Conservation (phyloP, 1,140 invertebrate genomes). For the Caerostris extrusa region DNA sequence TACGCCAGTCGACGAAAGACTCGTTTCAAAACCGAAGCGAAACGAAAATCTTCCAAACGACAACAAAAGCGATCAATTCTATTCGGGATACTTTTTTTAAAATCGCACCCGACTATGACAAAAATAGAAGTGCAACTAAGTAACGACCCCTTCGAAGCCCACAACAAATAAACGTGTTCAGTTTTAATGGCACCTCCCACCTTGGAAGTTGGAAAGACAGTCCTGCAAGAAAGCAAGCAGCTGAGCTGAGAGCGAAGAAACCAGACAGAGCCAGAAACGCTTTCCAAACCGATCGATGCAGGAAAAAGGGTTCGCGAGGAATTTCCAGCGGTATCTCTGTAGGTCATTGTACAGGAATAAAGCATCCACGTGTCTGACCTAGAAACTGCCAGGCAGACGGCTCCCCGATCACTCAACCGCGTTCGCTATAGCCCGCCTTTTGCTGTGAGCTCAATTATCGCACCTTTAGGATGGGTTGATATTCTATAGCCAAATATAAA, state of each 20-base stretch:
- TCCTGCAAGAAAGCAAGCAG: not conserved
- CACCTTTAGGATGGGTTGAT: not conserved
- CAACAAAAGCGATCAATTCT: not conserved
- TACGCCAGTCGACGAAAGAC: too few species aligned
- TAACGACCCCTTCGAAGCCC: not conserved
- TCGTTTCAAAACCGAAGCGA: too few species aligned
- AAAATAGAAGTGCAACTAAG: not conserved
- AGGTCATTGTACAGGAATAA: conserved; percentile 72
- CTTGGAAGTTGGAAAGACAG: not conserved
- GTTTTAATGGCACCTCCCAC: conserved; percentile 2
- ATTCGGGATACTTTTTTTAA: not conserved
- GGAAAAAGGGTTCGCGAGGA: not conserved
- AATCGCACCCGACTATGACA: not conserved
- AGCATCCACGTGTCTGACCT: conserved; percentile 67
- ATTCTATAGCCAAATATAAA: conserved; percentile 1
- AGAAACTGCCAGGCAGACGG: conserved; percentile 48
- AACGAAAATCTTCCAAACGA: too few species aligned
- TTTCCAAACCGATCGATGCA: conserved; percentile 36
- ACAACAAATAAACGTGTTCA: conserved; percentile 12
- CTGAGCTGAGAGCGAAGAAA: not conserved
- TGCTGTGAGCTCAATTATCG: not conserved
- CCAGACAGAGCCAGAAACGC: not conserved
- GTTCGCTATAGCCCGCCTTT: conserved; percentile 3
- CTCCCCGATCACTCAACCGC: conserved; percentile 31
- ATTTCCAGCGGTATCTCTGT: conserved; percentile 47